Evolutionary conservation across 2,888 invertebrate genomes (phyloP), one percentile per base, ranked within the genome.

Genomic region (Brenthis daphne): DNA sequence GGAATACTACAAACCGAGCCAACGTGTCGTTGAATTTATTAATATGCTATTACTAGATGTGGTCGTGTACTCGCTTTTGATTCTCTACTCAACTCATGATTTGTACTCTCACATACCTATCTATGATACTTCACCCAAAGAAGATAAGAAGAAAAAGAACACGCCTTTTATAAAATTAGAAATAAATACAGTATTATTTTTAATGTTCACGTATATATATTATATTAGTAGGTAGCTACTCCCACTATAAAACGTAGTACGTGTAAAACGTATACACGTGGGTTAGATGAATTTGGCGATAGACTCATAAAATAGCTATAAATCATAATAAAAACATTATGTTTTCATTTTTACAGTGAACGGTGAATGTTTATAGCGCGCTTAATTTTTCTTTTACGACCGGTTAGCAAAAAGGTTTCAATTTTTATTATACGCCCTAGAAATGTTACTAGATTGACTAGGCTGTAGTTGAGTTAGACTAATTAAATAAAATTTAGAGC

Each of bases 341-440:
- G 75, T 76, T 77, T 78, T 77, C 76, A 73, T 76, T 76, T 75
- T 66, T 68, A 72, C 64, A 71, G 70, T 76, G 76, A 68, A 71
- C 68, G 33, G 63, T 61, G 73, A 76, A 73, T 73, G 77, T 78
- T 79, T 79, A 79, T 75, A 73, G 72, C 72, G 69, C 71, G 70
- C 74, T 78, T 78, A 79, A 77, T 79, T 78, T 77, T 77, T 73
- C 75, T 77, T 79, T 79, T 78, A 76, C 71, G 76, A 71, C 73
- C 70, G 72, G 67, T 69, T 68, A 6, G 33, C 37, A 16, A 63
- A 50, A 43, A 37, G 54, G 13, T 24, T 29, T 48, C 29, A 61
- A 61, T 56, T 58, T 58, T 24, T 58, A 13, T 33, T 55, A 33
- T 57, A 37, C 47, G 24, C 48, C 65, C 37, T 53, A 43, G 37